Percentiles rank a stretch among this genome's conserved stretches.
phyloP scores from a whole-genome alignment of 2,113 vertebrate genomes.

The Hydrolagus affinis region DNA sequence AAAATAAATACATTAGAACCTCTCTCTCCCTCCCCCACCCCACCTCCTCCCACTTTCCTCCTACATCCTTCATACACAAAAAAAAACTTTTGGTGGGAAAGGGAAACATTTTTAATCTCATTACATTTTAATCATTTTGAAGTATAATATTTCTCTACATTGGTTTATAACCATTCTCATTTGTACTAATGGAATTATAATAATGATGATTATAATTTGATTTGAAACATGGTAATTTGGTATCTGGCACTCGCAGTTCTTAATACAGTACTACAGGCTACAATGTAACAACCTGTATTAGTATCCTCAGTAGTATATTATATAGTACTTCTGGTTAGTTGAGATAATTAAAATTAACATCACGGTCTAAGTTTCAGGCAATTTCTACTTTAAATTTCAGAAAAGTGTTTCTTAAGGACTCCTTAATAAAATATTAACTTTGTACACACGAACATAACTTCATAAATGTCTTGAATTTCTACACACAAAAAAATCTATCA shows the following conservation, averaged over 20 bases:
- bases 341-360: constrained; percentile 33
- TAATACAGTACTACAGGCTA: constrained; percentile 33
- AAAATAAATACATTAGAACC: constrained; percentile 9
- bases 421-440: constrained; percentile 33
- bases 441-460: constrained; percentile 24
- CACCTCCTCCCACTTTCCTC: no score
- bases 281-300: constrained; percentile 32
- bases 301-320: constrained; percentile 30
- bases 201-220: constrained; percentile 33
- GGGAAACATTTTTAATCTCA: constrained; percentile 23
- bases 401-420: constrained; percentile 30
- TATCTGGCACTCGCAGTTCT: neutral
- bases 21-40: no score
- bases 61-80: neutral
- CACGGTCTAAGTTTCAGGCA: constrained; percentile 27
- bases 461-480: constrained; percentile 12
- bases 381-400: constrained; percentile 24
- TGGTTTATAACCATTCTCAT: constrained; percentile 32
- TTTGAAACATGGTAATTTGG: constrained; percentile 32
- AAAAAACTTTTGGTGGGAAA: constrained; percentile 10
- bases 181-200: constrained; percentile 32
- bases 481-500: constrained; percentile 7
- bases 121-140: constrained; percentile 32
- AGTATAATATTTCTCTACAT: constrained; percentile 29
- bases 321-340: constrained; percentile 28